These are phyloP conservation scores for Panonychus citri DNA, from an alignment of 1,140 invertebrate genomes.

Conservation along the genomic window DNA sequence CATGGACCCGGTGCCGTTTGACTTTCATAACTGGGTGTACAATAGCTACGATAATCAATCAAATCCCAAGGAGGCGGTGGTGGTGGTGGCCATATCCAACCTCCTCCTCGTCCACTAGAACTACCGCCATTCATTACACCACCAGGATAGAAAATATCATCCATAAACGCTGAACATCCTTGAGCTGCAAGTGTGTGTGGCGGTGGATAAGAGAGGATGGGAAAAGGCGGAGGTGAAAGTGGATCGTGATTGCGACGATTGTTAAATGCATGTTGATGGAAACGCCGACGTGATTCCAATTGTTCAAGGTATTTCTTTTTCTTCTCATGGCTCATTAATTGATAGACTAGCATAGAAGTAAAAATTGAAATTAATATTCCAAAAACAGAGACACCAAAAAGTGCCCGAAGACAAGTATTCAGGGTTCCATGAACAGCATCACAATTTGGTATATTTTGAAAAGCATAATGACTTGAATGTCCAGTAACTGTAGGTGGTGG, in stretches of 20 bases:
- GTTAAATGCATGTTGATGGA: slow-evolving; percentile 10
- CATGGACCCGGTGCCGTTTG: too few species aligned
- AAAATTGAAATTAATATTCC: slow-evolving; percentile 71
- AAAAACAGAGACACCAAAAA: slow-evolving; percentile 65
- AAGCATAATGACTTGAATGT: slow-evolving; percentile 23
- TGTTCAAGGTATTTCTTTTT: slow-evolving; percentile 62
- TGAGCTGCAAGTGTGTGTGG: not conserved
- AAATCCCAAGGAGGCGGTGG: too few species aligned
- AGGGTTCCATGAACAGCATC: slow-evolving; percentile 61
- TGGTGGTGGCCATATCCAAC: too few species aligned
- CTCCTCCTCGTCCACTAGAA: too few species aligned
- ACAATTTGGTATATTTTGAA: slow-evolving; percentile 58
- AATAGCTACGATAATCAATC: too few species aligned
- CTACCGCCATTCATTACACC: too few species aligned
- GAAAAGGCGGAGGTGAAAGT: not conserved
- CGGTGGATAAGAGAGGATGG: not conserved
- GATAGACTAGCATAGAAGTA: slow-evolving; percentile 70
- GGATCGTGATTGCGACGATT: not conserved
- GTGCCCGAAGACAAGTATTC: slow-evolving; percentile 56
- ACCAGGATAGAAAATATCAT: not conserved
- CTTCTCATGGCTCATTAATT: slow-evolving; percentile 56
- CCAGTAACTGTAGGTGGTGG: not conserved
- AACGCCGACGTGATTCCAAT: slow-evolving; percentile 2
- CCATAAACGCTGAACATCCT: not conserved
- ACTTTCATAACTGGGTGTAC: too few species aligned